Percentiles rank a stretch among this genome's conserved stretches.
These are phyloP conservation scores for Zophobas atratus DNA, from an alignment of 1,140 invertebrate species.

Conservation along the genomic window DNA sequence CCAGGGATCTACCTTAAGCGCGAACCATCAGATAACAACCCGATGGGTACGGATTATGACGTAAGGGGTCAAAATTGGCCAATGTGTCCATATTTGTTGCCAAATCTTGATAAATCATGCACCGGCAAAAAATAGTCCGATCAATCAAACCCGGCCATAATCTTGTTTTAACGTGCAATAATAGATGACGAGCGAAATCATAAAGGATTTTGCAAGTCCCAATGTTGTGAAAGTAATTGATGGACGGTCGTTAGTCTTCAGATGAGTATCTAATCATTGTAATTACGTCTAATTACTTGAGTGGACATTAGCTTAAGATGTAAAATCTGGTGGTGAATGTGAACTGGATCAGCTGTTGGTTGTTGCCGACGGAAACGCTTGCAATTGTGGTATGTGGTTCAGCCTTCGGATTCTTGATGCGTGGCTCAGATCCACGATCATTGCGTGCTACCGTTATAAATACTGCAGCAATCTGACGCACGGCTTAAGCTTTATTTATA, in stretches of 20 bases:
- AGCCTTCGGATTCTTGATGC: conserved; percentile 55
- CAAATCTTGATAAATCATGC: not conserved
- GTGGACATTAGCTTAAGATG: conserved; percentile 30
- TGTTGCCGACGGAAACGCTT: conserved; percentile 41
- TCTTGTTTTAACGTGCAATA: conserved; percentile 26
- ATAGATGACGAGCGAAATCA: conserved; percentile 20
- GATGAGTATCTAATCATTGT: conserved; percentile 21
- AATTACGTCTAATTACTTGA: conserved; percentile 23
- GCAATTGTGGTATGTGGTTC: conserved; percentile 45
- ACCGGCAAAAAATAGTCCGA: not conserved
- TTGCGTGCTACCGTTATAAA: conserved; percentile 48
- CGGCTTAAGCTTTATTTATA: conserved; percentile 35
- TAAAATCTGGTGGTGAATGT: conserved; percentile 40
- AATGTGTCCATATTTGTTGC: not conserved
- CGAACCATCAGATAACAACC: not conserved
- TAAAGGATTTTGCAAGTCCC: conserved; percentile 13
- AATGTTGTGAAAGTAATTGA: conserved; percentile 28
- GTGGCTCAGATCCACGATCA: conserved; percentile 51
- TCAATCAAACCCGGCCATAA: conserved; percentile 28
- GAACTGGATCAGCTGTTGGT: conserved; percentile 16
- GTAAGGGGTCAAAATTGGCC: not conserved
- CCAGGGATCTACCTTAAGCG: not conserved
- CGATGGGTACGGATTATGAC: not conserved
- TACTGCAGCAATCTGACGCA: conserved; percentile 33
- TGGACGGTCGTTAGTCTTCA: conserved; percentile 17